Evolutionary conservation across 2,113 vertebrate species (phyloP), one percentile per base, ranked within the genome.

Genomic region (Pipra filicauda): DNA sequence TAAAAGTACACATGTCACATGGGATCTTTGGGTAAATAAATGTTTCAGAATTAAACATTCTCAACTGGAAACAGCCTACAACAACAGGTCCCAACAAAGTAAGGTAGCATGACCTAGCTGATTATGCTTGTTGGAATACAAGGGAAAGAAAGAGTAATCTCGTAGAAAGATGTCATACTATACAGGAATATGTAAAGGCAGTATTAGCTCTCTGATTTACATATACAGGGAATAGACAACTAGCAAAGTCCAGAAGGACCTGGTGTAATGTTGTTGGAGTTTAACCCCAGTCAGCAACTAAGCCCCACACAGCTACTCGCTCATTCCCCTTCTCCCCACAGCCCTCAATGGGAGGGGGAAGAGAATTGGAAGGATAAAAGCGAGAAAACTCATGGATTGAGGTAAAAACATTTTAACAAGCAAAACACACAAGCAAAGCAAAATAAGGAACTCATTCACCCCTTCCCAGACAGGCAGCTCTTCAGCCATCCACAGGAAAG

Each of bases 321-420:
- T n/a, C 8, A 3, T 5, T 66, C 5, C 4, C 5, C 0, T 61
- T 0, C 0, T 0, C 0, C 3, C 0, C 5, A n/a, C 13, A 24
- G n/a, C 17, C 11, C 24, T 61, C 16, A 75, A 16, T n/a, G 9
- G 15, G 4, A n/a, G 17, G 20, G 5, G 23, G 26, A 33, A 66
- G 41, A 61, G 7, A 11, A 15, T 3, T 1, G 0, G 20, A 88
- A 85, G 7, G 1, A 20, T 43, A 26, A 46, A 82, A 23, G 27
- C 28, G 31, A 65, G 37, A 41, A 80, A 73, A 80, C 13, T 7
- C 3, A 0, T 15, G 15, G 13, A 6, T 2, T 35, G 43, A 73
- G 21, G 30, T 64, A 44, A 83, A 64, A 24, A 33, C 8, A 59
- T 24, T 49, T 73, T 22, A 49, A 61, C 13, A 75, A 39, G 28